Base-by-base conservation (phyloP, 2,113 vertebrate genomes). In the Malurus elegans region DNA sequence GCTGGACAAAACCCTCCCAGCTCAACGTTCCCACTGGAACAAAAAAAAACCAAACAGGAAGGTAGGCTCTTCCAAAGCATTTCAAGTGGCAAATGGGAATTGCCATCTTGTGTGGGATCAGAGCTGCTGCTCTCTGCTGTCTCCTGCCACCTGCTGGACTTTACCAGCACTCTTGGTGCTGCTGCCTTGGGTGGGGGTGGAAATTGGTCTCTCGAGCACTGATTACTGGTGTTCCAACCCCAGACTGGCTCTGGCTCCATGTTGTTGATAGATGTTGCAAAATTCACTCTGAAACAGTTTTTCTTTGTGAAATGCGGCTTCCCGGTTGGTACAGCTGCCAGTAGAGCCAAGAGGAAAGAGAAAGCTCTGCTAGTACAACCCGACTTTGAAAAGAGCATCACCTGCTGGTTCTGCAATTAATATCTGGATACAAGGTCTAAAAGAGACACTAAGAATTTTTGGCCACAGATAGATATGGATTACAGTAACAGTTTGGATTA, bases 261-360 rank as follows among this genome's bases (percentile, higher is more conserved):
- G 16, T 6, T 1, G 0, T 24, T 8, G 12, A 6, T 20, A 34
- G 19, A 3, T 57, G 20, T 20, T 66, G 19, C 50, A 66, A 48
- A 48, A 66, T 66, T 25, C 42, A 65, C 44, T 29, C 18, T 29
- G 42, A 6, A 34, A 24, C 2, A 10, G 25, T 17, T 75, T 75
- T 74, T 40, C 3, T 25, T 26, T 40, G 53, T 0, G 0, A 48
- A 48, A 80, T 57, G 19, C 34, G 74, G 5, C 29, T 57, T 74
- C 29, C 65, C 0, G 0, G 12, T 24, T 65, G 0, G 0, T 20
- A 19, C 18, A 48, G 19, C n/a, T n/a, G 10, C 16, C 16, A 29
- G 10, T 42, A 31, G 11, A 58, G 31, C 16, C 44, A 34, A 25
- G 31, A 48, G 34, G 17, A 10, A 50, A 29, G 13, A 50, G 6